Conservation (phyloP, 1,140 invertebrate species). For the Solen grandis region DNA sequence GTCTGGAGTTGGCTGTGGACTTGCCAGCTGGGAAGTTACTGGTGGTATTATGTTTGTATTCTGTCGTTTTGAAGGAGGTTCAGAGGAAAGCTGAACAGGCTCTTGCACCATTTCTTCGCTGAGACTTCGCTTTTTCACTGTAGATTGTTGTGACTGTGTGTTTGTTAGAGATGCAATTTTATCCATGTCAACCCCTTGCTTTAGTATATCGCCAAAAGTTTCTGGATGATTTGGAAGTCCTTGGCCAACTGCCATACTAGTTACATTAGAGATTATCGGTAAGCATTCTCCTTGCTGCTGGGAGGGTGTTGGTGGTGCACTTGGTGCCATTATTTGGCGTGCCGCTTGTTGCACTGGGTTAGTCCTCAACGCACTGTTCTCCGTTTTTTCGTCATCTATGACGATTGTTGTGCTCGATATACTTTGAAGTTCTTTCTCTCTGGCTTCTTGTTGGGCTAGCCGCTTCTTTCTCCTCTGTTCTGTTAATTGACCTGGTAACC, state of each 20-base stretch:
- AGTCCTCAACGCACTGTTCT: not conserved
- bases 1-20: too few species aligned
- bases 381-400: slow-evolving; percentile 8
- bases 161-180: too few species aligned
- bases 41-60: too few species aligned
- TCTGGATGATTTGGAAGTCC: not conserved
- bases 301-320: not conserved
- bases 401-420: slow-evolving; percentile 13
- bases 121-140: too few species aligned
- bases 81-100: not conserved
- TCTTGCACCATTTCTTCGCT: not conserved
- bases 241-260: slow-evolving; percentile 7
- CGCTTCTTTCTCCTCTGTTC: not conserved
- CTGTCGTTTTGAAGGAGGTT: not conserved
- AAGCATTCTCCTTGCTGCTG: not conserved
- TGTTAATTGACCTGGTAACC: not conserved
- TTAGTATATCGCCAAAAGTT: too few species aligned
- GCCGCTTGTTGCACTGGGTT: not conserved
- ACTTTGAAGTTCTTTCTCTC: not conserved
- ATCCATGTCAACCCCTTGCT: too few species aligned
- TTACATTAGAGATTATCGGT: slow-evolving; percentile 23
- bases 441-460: not conserved
- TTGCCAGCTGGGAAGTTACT: too few species aligned
- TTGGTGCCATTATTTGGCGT: not conserved
- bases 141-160: too few species aligned